Conservation (phyloP, 2,113 vertebrate species). For the Oceanites oceanicus region DNA sequence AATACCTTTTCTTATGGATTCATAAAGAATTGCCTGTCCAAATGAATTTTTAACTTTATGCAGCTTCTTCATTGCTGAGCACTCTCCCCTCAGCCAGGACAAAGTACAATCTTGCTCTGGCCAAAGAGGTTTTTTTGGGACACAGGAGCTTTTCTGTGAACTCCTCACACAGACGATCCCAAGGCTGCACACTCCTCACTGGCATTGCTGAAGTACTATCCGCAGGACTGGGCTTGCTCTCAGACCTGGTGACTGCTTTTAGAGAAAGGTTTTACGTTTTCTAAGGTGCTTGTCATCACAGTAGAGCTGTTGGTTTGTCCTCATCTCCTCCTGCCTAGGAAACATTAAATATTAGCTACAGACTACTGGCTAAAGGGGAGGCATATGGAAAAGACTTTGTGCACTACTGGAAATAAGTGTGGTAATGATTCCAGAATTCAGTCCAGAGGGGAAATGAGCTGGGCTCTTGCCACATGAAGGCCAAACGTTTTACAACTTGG, state of each 20-base stretch:
- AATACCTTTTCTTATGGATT: background rate
- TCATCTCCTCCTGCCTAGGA: background rate
- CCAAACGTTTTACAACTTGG: background rate
- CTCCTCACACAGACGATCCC: background rate
- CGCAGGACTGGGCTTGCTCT: background rate
- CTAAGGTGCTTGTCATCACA: background rate
- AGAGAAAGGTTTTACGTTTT: background rate
- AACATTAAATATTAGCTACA: background rate
- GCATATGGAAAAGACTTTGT: conserved; percentile 24
- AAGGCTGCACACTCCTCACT: background rate
- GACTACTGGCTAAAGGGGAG: background rate
- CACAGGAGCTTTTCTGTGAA: background rate
- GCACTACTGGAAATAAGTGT: conserved; percentile 13
- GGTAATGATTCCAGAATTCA: background rate
- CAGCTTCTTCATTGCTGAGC: background rate
- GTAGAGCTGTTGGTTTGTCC: background rate
- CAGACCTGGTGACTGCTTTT: background rate
- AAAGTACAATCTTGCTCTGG: background rate
- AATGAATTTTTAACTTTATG: background rate
- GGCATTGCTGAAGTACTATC: background rate
- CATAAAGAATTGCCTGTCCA: background rate
- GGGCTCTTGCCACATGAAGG: background rate
- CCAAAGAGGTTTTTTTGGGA: background rate
- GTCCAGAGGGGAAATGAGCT: background rate
- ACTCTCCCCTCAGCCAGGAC: background rate